These are phyloP conservation scores for Telmatherina bonti DNA, from an alignment of 2,797 vertebrate genomes.

Conservation along the genomic window DNA sequence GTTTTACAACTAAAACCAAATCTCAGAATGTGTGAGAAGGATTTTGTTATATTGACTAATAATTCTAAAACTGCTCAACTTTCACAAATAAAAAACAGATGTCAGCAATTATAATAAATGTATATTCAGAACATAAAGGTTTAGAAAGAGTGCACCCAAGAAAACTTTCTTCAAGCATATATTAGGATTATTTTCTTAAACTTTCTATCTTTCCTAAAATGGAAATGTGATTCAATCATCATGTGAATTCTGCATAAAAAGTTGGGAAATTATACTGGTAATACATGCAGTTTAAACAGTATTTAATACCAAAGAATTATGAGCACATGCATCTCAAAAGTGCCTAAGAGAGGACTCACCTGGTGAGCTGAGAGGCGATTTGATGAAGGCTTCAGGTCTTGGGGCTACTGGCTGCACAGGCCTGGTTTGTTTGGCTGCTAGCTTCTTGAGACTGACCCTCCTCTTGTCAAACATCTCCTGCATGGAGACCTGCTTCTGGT, in stretches of 20 bases:
- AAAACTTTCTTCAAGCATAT: background rate
- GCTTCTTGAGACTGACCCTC: constrained; percentile 93
- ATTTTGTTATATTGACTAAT: background rate
- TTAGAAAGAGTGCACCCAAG: too few relatives aligned
- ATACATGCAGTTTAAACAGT: background rate
- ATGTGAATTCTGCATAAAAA: background rate
- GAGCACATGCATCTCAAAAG: background rate
- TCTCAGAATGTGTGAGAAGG: too few relatives aligned
- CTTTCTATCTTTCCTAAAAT: background rate
- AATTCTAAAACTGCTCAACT: background rate
- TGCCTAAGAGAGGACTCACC: constrained; percentile 72
- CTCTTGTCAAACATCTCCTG: constrained; percentile 98
- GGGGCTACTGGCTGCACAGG: constrained; percentile 98
- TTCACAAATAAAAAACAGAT: too few relatives aligned
- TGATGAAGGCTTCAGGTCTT: constrained; percentile 92
- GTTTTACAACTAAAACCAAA: background rate
- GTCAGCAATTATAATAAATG: too few relatives aligned
- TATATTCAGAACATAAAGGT: too few relatives aligned
- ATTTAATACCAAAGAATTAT: background rate
- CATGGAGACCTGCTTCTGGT: constrained; percentile 94
- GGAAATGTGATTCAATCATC: too few relatives aligned
- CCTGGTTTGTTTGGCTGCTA: constrained; percentile 95
- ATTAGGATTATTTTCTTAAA: background rate
- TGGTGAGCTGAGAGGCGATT: constrained; percentile 90
- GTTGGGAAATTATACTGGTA: background rate